phyloP scores from a whole-genome alignment of 2,797 vertebrate species.

The Synaphobranchus kaupii region DNA sequence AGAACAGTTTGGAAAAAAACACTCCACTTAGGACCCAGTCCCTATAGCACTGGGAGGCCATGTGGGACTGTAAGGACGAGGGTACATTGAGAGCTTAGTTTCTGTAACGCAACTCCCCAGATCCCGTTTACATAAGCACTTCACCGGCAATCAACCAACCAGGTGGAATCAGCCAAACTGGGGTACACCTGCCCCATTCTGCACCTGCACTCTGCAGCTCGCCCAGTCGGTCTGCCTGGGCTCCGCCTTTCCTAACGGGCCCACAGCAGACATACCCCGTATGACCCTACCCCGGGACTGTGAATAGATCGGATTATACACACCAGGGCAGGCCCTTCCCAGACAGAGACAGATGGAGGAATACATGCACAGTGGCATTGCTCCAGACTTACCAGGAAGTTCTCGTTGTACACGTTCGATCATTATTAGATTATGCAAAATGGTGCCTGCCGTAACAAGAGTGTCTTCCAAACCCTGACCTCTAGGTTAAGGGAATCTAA shows the following conservation, averaged over 20 bases:
- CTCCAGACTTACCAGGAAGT: background rate
- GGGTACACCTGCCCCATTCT: background rate
- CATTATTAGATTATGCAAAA: background rate
- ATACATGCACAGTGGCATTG: background rate
- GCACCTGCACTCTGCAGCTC: too few relatives aligned
- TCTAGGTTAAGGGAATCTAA: background rate
- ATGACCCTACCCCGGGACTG: background rate
- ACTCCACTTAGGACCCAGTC: background rate
- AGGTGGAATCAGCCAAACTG: background rate
- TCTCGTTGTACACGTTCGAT: background rate
- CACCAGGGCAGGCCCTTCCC: background rate
- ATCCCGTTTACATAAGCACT: background rate
- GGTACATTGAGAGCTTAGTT: background rate
- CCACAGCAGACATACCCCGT: background rate
- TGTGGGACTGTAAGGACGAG: background rate
- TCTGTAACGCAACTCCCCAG: background rate
- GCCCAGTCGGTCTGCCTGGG: background rate
- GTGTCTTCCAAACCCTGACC: background rate
- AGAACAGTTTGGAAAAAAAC: background rate
- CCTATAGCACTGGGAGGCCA: background rate
- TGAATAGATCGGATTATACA: background rate
- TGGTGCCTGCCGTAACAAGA: background rate
- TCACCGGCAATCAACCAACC: background rate
- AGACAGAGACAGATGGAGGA: constrained; percentile 16
- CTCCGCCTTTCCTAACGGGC: background rate